Percentiles rank a stretch among this genome's conserved stretches.
These are phyloP conservation scores for Apodemus speciosus DNA, from an alignment of 2,113 vertebrate species.

Conservation along the genomic window DNA sequence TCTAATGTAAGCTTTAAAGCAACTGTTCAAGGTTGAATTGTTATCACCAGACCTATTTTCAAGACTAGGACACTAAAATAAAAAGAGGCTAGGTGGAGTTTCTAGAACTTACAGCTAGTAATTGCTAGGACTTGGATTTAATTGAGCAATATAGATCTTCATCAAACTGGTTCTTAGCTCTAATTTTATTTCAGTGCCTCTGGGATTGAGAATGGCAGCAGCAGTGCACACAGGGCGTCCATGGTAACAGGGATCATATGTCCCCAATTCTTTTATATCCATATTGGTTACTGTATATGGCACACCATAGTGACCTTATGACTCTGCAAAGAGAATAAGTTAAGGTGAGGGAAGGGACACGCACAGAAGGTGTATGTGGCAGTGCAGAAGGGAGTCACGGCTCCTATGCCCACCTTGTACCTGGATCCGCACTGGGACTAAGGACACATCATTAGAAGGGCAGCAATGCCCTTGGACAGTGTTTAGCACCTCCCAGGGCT, in stretches of 20 bases:
- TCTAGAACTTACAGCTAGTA: neutral
- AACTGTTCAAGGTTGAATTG: neutral
- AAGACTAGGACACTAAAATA: neutral
- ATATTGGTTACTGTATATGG: neutral
- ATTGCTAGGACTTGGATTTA: neutral
- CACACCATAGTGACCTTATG: neutral
- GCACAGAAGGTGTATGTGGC: neutral
- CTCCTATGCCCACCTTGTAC: neutral
- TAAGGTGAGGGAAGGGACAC: neutral
- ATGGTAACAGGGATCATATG: neutral
- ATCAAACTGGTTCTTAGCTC: neutral
- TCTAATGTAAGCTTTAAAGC: neutral
- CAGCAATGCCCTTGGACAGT: neutral
- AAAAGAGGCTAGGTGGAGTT: neutral
- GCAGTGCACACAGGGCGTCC: neutral
- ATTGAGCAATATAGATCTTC: neutral
- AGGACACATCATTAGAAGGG: neutral
- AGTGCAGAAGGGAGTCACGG: fast-evolving
- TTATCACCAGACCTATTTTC: neutral
- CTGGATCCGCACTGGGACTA: fast-evolving
- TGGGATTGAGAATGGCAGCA: neutral
- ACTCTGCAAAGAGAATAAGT: neutral
- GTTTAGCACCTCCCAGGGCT: neutral
- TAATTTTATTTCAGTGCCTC: neutral
- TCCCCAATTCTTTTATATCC: neutral